Evolutionary conservation across 2,888 invertebrate species (phyloP), one percentile per base, ranked within the genome.

Genomic region (Autographa pulchrina): DNA sequence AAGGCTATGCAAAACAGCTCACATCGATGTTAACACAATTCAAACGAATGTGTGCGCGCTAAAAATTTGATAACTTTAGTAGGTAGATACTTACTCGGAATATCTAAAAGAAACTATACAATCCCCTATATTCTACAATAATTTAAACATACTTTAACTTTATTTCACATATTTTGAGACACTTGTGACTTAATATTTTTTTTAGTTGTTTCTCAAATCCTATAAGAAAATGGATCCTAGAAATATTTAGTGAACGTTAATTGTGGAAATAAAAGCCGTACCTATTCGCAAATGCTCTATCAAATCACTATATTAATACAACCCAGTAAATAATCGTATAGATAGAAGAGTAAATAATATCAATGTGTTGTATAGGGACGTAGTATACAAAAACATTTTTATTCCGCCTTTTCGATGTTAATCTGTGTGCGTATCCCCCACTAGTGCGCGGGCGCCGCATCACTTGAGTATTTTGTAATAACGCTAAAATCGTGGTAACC

Each of bases 401-500:
- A 48, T 75, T 79, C 68, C 32, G 25, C 58, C 31, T 58, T 58
- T 65, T 68, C 31, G 71, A 67, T 25, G 60, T 65, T 63, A 25
- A 31, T 80, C 60, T 71, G 75, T 74, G 63, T 71, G 76, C 62
- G 79, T 70, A 69, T 65, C 68, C 77, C 75, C 78, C 79, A 78
- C 79, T 72, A 18, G 84, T 86, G 78, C 83, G 84, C 85, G 83
- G 88, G 82, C 85, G 85, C 89, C 90, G 90, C 94, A 93, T 94
- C 93, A 91, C 88, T 91, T 89, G 86, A 87, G 86, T 90, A 91
- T 95, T 94, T 95, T 92, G 95, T 93, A 95, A 95, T 91, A 92
- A 90, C 90, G 93, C 94, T 95, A 94, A 95, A 94, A 93, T 94
- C 92, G 95, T 95, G 94, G 95, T 93, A 95, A 95, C 92, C 91